phyloP scores from a whole-genome alignment of 2,888 invertebrate genomes.

The Cryptocephalus primarius region DNA sequence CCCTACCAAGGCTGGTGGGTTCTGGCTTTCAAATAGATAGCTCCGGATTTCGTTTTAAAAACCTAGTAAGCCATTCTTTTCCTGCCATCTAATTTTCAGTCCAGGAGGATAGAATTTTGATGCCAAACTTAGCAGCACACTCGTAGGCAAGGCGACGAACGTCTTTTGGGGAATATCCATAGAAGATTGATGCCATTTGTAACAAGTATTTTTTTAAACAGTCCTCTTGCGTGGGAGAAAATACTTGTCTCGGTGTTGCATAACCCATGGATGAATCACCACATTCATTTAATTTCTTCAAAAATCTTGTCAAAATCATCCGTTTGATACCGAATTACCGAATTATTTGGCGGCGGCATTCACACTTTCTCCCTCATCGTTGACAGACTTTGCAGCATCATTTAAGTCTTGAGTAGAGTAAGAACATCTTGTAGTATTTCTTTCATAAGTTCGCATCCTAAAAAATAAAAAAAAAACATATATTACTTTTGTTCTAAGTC shows the following conservation, averaged over 20 bases:
- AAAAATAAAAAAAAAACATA: neutral
- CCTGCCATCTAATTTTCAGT: neutral
- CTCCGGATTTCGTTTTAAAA: conserved; percentile 4
- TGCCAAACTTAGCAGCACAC: too few relatives aligned
- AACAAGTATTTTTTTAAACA: neutral
- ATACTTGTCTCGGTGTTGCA: neutral
- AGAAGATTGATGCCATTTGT: neutral
- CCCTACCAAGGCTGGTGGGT: conserved; percentile 3
- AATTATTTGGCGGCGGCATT: neutral
- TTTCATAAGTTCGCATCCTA: neutral
- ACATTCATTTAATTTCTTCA: neutral
- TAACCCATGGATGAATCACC: neutral
- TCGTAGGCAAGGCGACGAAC: too few relatives aligned
- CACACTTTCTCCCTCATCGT: neutral
- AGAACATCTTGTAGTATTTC: neutral
- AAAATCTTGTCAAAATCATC: neutral
- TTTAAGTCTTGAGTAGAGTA: neutral
- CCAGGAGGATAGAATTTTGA: neutral
- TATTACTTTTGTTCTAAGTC: too few relatives aligned
- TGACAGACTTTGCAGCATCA: too few relatives aligned
- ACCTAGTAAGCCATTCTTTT: conserved; percentile 5
- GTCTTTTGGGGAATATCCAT: neutral
- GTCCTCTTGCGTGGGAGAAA: too few relatives aligned
- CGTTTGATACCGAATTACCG: neutral
- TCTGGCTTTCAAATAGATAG: neutral